Evolutionary conservation across 2,888 invertebrate genomes (phyloP).

Genomic region (Cantharis flavilabris): DNA sequence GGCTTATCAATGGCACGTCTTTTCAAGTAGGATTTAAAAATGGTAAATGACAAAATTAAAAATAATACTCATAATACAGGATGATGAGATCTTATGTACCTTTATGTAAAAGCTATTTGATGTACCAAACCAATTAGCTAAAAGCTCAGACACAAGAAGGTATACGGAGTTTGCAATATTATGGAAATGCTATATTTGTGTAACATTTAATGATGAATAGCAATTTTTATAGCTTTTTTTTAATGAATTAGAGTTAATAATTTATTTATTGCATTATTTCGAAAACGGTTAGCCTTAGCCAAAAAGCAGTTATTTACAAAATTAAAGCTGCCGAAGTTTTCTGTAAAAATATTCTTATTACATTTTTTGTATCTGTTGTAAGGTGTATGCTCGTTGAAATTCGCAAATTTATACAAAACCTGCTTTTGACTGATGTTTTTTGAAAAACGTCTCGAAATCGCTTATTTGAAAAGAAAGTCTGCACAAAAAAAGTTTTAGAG

Average conservation of each 20-base stretch:
- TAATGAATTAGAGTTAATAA: background rate
- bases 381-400: no score
- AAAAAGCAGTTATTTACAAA: no score
- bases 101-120: slow-evolving; percentile 20
- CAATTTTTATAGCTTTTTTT: slow-evolving; percentile 7
- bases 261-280: no score
- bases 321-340: no score
- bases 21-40: slow-evolving; percentile 26
- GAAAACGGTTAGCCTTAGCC: no score
- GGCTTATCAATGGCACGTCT: slow-evolving; percentile 24
- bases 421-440: no score
- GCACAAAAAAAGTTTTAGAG: no score
- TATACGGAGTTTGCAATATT: background rate
- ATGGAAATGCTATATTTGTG: slow-evolving; percentile 11
- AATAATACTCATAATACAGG: slow-evolving; percentile 12
- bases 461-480: no score
- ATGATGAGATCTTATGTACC: slow-evolving; percentile 2
- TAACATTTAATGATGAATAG: background rate
- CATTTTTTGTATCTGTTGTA: no score
- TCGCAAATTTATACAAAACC: no score
- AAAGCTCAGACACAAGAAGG: slow-evolving; percentile 15
- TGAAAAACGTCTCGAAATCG: no score
- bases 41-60: slow-evolving; percentile 6
- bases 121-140: slow-evolving; percentile 22
- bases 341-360: no score